Percentiles rank a stretch among this genome's conserved stretches.
Conservation (phyloP, 2,888 invertebrate species). For the Rhopalosiphum nymphaeae region DNA sequence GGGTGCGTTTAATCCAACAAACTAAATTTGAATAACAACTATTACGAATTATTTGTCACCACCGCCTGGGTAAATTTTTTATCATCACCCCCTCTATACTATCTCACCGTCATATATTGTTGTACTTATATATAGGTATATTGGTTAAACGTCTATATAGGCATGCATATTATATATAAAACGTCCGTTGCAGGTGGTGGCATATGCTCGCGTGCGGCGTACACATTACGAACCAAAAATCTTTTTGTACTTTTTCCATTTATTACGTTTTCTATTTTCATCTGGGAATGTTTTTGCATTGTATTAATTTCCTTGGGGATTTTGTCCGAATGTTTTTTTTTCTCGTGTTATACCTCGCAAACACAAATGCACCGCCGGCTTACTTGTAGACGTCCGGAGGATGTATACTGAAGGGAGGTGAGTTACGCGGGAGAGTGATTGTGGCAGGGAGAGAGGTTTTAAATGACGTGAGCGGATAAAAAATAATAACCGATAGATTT, state of each 20-base stretch:
- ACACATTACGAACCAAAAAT: constrained; percentile 13
- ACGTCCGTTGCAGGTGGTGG: not conserved
- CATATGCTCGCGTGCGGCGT: not conserved
- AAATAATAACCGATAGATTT: constrained; percentile 51
- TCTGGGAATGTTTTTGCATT: constrained; percentile 54
- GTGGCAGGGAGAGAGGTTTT: not conserved
- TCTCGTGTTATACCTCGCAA: not conserved
- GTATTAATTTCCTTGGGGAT: constrained; percentile 59
- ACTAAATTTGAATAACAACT: not conserved
- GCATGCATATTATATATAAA: not conserved
- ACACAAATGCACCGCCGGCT: not conserved
- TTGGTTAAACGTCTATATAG: not conserved
- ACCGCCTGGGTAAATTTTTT: not conserved
- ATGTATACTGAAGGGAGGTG: not conserved
- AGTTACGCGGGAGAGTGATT: not conserved
- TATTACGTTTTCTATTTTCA: constrained; percentile 44
- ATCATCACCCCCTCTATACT: too few species aligned
- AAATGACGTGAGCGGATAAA: constrained; percentile 25
- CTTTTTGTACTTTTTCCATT: constrained; percentile 49
- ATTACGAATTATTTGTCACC: not conserved
- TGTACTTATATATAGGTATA: not conserved
- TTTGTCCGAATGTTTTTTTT: constrained; percentile 19
- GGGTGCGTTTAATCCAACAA: not conserved
- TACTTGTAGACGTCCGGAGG: not conserved
- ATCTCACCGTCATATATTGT: too few species aligned